These are phyloP conservation scores for Cryptoblepharus egeriae DNA, from an alignment of 2,797 vertebrate genomes.

Conservation along the genomic window DNA sequence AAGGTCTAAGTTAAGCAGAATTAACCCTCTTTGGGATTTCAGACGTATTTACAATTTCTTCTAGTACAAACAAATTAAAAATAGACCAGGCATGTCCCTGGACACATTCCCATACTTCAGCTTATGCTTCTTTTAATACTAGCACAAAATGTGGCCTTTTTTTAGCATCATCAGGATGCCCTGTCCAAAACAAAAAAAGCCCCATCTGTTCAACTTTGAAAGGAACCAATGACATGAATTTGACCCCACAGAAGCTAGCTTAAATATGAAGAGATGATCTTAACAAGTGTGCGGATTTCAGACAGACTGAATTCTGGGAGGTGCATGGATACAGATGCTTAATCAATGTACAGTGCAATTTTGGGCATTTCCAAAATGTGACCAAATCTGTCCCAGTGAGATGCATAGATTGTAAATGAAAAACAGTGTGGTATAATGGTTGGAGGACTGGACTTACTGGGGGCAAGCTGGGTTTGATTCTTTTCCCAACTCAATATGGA, in stretches of 20 bases:
- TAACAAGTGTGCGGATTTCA: constrained; percentile 8
- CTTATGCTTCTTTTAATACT: neutral
- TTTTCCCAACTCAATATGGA: too few species aligned
- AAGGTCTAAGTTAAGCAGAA: constrained; percentile 26
- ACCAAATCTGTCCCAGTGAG: neutral
- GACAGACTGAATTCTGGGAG: neutral
- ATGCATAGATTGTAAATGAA: neutral
- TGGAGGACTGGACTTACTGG: neutral
- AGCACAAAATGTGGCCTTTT: neutral
- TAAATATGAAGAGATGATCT: constrained; percentile 6
- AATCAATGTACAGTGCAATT: neutral
- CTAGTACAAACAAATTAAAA: constrained; percentile 24
- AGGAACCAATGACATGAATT: constrained; percentile 25
- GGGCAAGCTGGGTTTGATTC: neutral
- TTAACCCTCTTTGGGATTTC: constrained; percentile 7
- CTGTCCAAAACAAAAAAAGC: constrained; percentile 23
- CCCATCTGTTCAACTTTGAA: constrained; percentile 1
- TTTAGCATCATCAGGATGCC: neutral
- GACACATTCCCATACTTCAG: neutral
- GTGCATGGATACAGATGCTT: neutral
- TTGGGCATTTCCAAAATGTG: too few species aligned
- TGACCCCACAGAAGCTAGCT: constrained; percentile 17
- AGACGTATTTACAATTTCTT: constrained; percentile 28
- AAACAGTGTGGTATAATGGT: neutral
- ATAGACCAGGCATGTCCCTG: constrained; percentile 16